Conservation (phyloP, 2,888 invertebrate genomes). For the Parnassius smintheus region DNA sequence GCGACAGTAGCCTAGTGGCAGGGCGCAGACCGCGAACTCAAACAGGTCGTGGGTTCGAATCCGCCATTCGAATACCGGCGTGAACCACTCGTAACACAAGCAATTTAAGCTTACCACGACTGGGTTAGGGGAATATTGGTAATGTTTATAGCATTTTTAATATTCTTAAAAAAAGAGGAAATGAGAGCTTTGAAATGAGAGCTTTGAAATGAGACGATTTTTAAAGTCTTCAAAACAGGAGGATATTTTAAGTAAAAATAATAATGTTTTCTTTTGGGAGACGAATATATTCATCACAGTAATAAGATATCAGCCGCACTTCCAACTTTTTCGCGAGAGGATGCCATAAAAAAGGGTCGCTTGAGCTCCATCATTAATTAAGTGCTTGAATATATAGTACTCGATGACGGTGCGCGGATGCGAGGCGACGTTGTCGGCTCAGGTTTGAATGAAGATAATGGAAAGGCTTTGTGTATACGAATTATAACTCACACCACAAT, state of each 20-base stretch:
- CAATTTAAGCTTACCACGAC: no score
- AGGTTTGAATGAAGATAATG: constrained; percentile 57
- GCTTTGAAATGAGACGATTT: no score
- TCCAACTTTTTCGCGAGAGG: constrained; percentile 32
- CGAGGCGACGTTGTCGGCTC: constrained; percentile 48
- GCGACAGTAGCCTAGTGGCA: no score
- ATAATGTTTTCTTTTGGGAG: constrained; percentile 7
- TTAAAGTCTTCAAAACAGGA: background rate
- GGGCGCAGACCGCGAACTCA: no score
- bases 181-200: no score
- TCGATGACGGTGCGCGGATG: constrained; percentile 45
- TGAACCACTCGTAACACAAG: no score
- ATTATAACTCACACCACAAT: constrained; percentile 46
- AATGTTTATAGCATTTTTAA: no score
- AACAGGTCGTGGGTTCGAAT: no score
- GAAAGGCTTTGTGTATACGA: constrained; percentile 54
- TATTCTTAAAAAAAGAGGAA: no score
- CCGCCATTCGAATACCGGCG: no score
- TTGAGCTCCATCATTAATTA: constrained; percentile 70
- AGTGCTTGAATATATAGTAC: constrained; percentile 65
- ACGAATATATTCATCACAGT: constrained; percentile 33
- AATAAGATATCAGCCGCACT: constrained; percentile 29
- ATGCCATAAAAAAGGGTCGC: constrained; percentile 53
- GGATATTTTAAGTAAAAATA: background rate
- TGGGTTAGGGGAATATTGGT: no score